A percentile compares a stretch with the other conserved stretches of the same genome.
Conservation (phyloP, 2,888 invertebrate species). For the Proisotoma minuta region DNA sequence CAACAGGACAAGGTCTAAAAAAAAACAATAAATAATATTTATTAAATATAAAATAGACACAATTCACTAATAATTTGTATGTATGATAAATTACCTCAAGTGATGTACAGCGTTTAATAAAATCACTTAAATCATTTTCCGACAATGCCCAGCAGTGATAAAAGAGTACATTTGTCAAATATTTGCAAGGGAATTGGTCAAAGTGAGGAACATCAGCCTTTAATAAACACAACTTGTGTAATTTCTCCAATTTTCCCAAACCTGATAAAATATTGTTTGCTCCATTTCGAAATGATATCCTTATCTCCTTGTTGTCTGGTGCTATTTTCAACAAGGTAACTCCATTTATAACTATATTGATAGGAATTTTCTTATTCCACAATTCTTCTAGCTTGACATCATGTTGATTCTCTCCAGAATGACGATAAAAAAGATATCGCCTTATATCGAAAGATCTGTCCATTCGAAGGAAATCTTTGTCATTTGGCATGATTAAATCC, state of each 20-base stretch:
- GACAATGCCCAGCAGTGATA: not conserved
- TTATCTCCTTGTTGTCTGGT: not conserved
- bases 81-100: too few relatives aligned
- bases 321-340: not conserved
- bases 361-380: not conserved
- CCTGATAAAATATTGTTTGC: not conserved
- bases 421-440: not conserved
- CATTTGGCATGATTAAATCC: not conserved
- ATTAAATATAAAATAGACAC: too few relatives aligned
- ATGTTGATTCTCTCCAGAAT: not conserved
- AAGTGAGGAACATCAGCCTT: conserved; percentile 1
- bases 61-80: too few relatives aligned
- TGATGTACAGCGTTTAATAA: not conserved
- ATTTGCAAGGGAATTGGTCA: not conserved
- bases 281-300: not conserved
- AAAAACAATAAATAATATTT: too few relatives aligned
- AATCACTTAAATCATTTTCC: not conserved
- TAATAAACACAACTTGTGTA: not conserved
- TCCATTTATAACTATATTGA: not conserved
- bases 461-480: not conserved
- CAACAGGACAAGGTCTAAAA: not conserved
- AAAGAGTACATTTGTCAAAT: not conserved
- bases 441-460: not conserved
- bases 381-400: not conserved
- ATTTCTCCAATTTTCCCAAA: not conserved